Evolutionary conservation across 1,140 invertebrate species (phyloP), one percentile per base, ranked within the genome.

Genomic region (Theocolax elegans): DNA sequence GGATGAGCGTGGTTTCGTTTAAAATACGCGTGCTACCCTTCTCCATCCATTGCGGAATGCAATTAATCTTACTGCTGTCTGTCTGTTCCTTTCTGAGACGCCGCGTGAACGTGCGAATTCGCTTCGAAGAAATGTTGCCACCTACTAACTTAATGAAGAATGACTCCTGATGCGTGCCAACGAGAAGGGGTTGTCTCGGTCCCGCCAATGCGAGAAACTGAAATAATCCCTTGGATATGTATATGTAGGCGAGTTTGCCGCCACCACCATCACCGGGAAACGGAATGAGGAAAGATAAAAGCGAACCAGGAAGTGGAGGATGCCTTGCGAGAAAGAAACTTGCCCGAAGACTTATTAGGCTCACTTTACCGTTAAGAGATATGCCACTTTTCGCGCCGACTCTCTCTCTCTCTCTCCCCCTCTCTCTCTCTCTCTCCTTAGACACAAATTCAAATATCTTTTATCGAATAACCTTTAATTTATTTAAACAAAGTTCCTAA

Each of bases 1-100:
- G 31, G 27, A 19, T 67, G 3, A 15, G 7, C 42, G 42, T 73
- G 78, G 80, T 83, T 83, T 81, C 76, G 78, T 82, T 83, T 84
- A 82, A 85, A 86, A 85, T 83, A 83, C 79, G 78, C 79, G 77
- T 35, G 10, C 31, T 35, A 4, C 10, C 31, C 10, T 35, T 35
- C 31, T 35, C 31, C n/a, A n/a, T 8, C 80, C 81, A 79, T 62
- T 72, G 73, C 75, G 81, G 81, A 86, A 86, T 86, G 83, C 81
- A 85, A 86, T 86, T 86, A 85, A 86, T 86, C 83, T 86, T 84
- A 81, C 79, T 84, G 78, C 72, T 72, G 71, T 58, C 70, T 54
- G 38, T 17, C 38, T 69, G 60, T 62, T 54, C 64, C 53, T 46
- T 53, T 54, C 40, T 40, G 15, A 1, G 19, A 15, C 40, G 19